Base-by-base conservation (phyloP, 2,888 invertebrate genomes). In the Drosophila kambysellisi region DNA sequence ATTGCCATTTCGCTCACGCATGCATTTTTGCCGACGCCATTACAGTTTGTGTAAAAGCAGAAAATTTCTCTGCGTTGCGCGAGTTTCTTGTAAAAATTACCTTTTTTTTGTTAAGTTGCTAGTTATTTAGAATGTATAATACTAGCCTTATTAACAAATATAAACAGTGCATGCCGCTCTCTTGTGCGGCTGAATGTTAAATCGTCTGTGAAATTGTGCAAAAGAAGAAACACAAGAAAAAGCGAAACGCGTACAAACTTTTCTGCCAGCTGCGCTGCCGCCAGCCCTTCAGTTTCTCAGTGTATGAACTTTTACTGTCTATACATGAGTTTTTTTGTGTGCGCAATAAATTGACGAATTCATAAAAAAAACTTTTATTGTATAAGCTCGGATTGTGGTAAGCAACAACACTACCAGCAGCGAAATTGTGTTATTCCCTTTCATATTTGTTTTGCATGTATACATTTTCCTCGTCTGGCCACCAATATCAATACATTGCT, bases 1-100 rank as follows among this genome's bases (percentile, higher is more conserved):
- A 81, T 67, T 72, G 76, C 88, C 80, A 84, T 88, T 81, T 82
- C 91, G 88, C 86, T 86, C 90, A 59, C 89, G 79, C 85, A 81
- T 86, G 85, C 90, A 90, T 91, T 92, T 92, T 92, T 83, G 92
- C 91, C 92, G 92, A 93, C 92, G 92, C 92, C 93, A 92, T 93
- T 91, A 91, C 83, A 91, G 88, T 90, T 92, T 89, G 69, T 88
- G 83, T 80, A 81, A 85, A 84, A 70, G 79, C 84, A 87, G 87
- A 91, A 92, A 92, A 89, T 92, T 92, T 92, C 86, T 89, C 82
- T 89, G 87, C 83, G 79, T 78, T 83, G 87, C 77, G 80, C 71
- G 76, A 78, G 65, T 80, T 89, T 78, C 76, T 73, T 79, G 71
- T 74, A 70, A 52, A 59, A 73, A 61, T 78, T 76, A 62, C 66